Conservation (phyloP, 2,888 invertebrate species). For the Dioctria linearis region DNA sequence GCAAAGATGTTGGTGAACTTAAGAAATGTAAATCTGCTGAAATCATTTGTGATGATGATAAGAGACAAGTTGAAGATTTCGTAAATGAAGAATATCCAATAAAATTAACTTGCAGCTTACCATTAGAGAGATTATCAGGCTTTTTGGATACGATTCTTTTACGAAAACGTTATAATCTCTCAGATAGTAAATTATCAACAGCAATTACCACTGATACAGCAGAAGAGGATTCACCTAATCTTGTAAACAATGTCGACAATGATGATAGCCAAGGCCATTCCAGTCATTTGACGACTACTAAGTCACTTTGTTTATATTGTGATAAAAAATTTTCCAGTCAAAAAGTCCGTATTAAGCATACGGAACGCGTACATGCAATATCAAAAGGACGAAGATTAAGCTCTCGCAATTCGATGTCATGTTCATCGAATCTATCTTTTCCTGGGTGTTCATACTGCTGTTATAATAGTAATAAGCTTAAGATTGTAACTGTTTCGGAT, state of each 20-base stretch:
- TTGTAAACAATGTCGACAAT: not conserved
- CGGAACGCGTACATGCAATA: conserved; percentile 69
- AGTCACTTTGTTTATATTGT: conserved; percentile 71
- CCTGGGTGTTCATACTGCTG: conserved; percentile 68
- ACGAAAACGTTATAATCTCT: not conserved
- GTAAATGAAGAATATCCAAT: conserved; percentile 6
- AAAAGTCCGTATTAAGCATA: conserved; percentile 69
- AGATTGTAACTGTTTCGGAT: conserved; percentile 59
- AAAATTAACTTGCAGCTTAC: conserved; percentile 65
- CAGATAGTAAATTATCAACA: not conserved
- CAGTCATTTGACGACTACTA: conserved; percentile 58
- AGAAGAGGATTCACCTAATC: conserved; percentile 1
- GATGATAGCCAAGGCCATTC: conserved; percentile 50
- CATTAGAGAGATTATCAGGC: conserved; percentile 67
- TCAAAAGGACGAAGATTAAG: conserved; percentile 69
- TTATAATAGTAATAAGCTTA: conserved; percentile 53
- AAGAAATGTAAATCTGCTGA: conserved; percentile 49
- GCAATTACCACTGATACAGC: conserved; percentile 8
- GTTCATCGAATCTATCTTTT: conserved; percentile 60
- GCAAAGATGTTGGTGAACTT: conserved; percentile 57
- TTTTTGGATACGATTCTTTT: conserved; percentile 62
- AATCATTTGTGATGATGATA: conserved; percentile 43
- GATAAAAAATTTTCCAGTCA: conserved; percentile 71
- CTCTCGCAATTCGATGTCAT: conserved; percentile 61
- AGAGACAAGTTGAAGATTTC: conserved; percentile 3